phyloP scores from a whole-genome alignment of 2,888 invertebrate species.

The Ptilodon capucinus region DNA sequence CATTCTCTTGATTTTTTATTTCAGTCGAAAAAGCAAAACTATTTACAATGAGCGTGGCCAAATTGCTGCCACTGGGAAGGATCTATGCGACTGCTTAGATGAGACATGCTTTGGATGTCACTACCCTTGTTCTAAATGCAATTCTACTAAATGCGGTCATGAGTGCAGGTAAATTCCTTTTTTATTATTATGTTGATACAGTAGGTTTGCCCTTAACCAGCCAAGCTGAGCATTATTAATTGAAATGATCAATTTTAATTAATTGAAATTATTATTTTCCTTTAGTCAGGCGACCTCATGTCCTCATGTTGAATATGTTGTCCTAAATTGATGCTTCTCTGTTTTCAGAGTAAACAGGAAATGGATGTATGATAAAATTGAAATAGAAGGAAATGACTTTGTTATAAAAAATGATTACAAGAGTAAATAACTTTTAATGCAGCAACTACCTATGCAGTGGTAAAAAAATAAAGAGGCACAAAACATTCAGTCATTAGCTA shows the following conservation, averaged over 20 bases:
- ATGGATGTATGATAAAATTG: conserved; percentile 89
- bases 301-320: too few relatives aligned
- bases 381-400: conserved; percentile 90
- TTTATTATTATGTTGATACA: neutral
- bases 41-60: conserved; percentile 88
- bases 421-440: conserved; percentile 44
- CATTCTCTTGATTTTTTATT: conserved; percentile 18
- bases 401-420: conserved; percentile 83
- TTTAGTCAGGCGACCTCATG: too few relatives aligned
- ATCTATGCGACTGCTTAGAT: conserved; percentile 93
- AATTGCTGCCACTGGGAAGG: conserved; percentile 83
- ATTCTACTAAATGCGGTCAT: conserved; percentile 89
- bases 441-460: neutral
- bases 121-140: conserved; percentile 89
- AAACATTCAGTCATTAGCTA: conserved; percentile 52
- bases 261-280: too few relatives aligned
- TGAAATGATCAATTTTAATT: too few relatives aligned
- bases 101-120: conserved; percentile 92
- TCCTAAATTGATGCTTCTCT: too few relatives aligned
- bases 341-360: conserved; percentile 87
- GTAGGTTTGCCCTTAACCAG: too few relatives aligned
- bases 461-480: conserved; percentile 5
- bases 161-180: conserved; percentile 85
- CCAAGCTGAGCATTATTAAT: too few relatives aligned
- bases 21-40: conserved; percentile 78